Percentiles rank a stretch among this genome's conserved stretches.
phyloP scores from a whole-genome alignment of 1,140 invertebrate genomes.

The Pogonomyrmex californicus region DNA sequence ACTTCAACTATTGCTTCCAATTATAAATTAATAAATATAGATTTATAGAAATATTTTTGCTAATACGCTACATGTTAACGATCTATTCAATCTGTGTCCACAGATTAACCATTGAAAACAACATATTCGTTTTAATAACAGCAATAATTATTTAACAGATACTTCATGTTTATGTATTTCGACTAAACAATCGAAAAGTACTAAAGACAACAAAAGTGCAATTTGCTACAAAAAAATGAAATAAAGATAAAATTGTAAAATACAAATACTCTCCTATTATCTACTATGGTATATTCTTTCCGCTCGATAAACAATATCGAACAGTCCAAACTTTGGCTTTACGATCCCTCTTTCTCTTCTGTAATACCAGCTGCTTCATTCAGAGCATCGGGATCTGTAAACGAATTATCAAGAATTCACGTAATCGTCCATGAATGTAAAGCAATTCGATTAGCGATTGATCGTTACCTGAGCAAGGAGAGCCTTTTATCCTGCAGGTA shows the following conservation, averaged over 20 bases:
- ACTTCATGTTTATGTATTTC: neutral
- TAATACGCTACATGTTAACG: neutral
- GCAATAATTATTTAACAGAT: conserved; percentile 26
- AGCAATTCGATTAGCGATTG: neutral
- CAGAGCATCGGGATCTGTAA: conserved; percentile 77
- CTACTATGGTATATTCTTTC: conserved; percentile 4
- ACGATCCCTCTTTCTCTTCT: conserved; percentile 74
- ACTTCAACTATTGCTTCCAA: neutral
- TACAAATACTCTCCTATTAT: conserved; percentile 28
- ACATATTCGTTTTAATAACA: neutral
- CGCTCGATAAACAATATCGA: neutral
- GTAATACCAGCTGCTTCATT: conserved; percentile 77
- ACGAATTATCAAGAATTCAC: neutral
- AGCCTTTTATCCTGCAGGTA: conserved; percentile 92
- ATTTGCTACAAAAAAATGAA: conserved; percentile 45
- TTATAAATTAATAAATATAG: neutral
- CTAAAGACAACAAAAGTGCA: conserved; percentile 34
- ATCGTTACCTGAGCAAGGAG: conserved; percentile 82
- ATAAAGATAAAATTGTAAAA: conserved; percentile 50
- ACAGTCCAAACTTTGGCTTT: conserved; percentile 70
- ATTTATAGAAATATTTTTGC: neutral
- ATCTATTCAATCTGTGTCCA: conserved; percentile 7
- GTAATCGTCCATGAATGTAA: neutral
- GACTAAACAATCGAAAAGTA: neutral
- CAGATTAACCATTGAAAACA: conserved; percentile 1